These are phyloP conservation scores for Hemaris fuciformis DNA, from an alignment of 2,888 invertebrate species.

Conservation along the genomic window DNA sequence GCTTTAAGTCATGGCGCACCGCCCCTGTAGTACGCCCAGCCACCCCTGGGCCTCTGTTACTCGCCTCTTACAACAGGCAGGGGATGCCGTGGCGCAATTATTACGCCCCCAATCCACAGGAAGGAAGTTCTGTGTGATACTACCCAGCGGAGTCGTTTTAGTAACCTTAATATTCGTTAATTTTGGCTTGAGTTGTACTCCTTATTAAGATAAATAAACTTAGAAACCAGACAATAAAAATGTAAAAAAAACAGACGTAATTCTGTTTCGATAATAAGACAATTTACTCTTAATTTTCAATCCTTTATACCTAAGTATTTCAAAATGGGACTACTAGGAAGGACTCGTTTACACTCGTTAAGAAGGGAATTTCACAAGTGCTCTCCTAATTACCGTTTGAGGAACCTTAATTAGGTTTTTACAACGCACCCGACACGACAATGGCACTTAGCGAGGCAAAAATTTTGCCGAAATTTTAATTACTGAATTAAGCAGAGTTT, in stretches of 20 bases:
- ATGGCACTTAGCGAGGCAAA: background rate
- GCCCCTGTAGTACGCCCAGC: no score
- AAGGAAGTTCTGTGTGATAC: no score
- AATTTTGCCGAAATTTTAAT: background rate
- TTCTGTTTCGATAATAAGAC: background rate
- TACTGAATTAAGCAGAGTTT: background rate
- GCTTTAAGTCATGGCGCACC: no score
- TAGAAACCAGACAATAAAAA: background rate
- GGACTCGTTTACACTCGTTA: conserved; percentile 17
- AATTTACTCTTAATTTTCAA: background rate
- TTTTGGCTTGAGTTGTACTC: no score
- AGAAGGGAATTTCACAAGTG: background rate
- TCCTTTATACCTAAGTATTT: background rate
- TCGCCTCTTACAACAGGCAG: no score
- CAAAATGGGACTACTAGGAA: background rate
- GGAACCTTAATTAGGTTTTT: conserved; percentile 27
- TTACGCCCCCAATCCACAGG: no score
- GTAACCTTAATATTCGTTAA: no score
- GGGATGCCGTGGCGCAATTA: no score
- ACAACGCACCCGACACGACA: background rate
- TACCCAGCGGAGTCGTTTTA: no score
- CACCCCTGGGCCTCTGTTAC: no score
- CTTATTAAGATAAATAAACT: no score
- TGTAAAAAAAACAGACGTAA: background rate
- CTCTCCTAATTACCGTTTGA: conserved; percentile 18